Conservation (phyloP, 2,888 invertebrate genomes). For the Hybos culiciformis region DNA sequence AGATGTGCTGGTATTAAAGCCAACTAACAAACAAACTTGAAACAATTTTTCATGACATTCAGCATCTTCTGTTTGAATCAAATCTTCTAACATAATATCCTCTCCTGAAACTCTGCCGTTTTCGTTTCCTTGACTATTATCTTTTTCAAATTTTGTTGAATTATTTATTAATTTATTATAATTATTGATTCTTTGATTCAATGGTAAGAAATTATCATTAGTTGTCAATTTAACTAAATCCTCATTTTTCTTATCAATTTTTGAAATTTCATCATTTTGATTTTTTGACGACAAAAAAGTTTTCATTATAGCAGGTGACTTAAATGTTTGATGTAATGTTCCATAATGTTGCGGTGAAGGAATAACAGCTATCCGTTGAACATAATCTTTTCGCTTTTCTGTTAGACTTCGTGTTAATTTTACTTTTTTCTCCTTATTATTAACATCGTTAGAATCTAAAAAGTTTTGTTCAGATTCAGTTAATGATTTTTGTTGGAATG, state of each 20-base stretch:
- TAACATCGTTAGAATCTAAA: not conserved
- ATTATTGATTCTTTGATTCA: constrained; percentile 15
- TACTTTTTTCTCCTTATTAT: constrained; percentile 9
- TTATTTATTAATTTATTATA: constrained; percentile 13
- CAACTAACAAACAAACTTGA: constrained; percentile 54
- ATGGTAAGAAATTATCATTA: constrained; percentile 1
- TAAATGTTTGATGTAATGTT: constrained; percentile 18
- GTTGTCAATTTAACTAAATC: not conserved
- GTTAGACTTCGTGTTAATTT: constrained; percentile 41
- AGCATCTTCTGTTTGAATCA: constrained; percentile 11
- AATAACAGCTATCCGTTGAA: constrained; percentile 45
- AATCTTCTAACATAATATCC: constrained; percentile 5
- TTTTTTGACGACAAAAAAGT: constrained; percentile 9
- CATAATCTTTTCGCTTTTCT: constrained; percentile 51
- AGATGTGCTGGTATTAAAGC: constrained; percentile 48
- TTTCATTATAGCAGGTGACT: constrained; percentile 14
- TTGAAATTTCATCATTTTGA: not conserved
- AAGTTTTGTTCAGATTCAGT: not conserved
- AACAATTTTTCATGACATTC: constrained; percentile 37
- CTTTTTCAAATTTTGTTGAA: not conserved
- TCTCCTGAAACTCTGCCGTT: not conserved
- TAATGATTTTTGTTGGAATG: constrained; percentile 18
- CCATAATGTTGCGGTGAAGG: constrained; percentile 30
- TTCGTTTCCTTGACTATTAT: constrained; percentile 2
- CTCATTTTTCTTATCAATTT: not conserved